Percentiles rank a stretch among this genome's conserved stretches.
These are phyloP conservation scores for Chaetogeoica ovagalla DNA, from an alignment of 2,888 invertebrate genomes.

Conservation along the genomic window DNA sequence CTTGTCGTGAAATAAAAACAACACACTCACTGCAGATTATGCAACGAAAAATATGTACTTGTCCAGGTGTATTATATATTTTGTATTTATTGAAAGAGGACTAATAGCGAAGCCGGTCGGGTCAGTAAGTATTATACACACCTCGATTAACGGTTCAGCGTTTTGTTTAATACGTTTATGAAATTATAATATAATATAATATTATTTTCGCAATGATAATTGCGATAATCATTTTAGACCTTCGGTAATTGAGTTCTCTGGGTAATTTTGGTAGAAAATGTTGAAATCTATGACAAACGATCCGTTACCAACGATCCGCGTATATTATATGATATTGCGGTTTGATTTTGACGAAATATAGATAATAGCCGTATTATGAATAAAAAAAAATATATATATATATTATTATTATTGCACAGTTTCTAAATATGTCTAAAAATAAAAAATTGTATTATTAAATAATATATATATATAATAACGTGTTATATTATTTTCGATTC, in stretches of 20 bases:
- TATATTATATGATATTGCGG: not conserved
- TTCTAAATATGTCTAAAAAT: constrained; percentile 31
- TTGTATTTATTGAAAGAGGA: too few species aligned
- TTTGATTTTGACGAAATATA: constrained; percentile 34
- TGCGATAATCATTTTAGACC: constrained; percentile 19
- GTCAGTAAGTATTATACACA: too few species aligned
- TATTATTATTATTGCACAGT: constrained; percentile 10
- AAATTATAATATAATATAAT: not conserved
- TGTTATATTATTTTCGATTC: too few species aligned
- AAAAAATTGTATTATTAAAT: not conserved
- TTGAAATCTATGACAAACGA: constrained; percentile 45
- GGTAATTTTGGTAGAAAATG: constrained; percentile 41
- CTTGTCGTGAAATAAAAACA: too few species aligned
- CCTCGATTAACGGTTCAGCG: not conserved
- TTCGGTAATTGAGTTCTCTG: constrained; percentile 31
- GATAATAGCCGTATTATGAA: constrained; percentile 42
- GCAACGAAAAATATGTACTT: too few species aligned
- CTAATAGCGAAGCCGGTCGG: too few species aligned
- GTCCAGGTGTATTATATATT: too few species aligned
- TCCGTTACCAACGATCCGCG: constrained; percentile 30
- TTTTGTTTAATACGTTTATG: not conserved
- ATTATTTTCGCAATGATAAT: constrained; percentile 32
- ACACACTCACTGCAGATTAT: too few species aligned
- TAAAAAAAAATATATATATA: constrained; percentile 14
- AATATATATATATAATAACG: not conserved